Evolutionary conservation across 1,140 invertebrate species (phyloP).

Genomic region (Pogonognathellus flavescens): DNA sequence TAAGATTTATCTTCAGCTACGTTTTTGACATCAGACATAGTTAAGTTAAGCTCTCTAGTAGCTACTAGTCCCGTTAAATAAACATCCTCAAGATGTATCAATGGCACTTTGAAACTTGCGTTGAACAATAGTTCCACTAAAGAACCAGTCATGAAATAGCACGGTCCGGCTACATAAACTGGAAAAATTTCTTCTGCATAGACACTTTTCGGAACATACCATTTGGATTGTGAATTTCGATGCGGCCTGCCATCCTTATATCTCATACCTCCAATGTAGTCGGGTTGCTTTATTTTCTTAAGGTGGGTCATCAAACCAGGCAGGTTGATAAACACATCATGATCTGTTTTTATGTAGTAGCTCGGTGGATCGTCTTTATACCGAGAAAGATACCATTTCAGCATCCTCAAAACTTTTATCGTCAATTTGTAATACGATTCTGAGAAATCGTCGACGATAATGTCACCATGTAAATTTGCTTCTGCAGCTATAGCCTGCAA

Average conservation of each 20-base stretch:
- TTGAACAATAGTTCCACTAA: constrained; percentile 78
- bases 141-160: constrained; percentile 82
- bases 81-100: constrained; percentile 89
- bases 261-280: constrained; percentile 57
- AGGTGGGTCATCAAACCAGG: constrained; percentile 67
- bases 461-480: constrained; percentile 67
- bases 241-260: constrained; percentile 51
- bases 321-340: constrained; percentile 72
- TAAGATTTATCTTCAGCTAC: neutral
- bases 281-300: neutral
- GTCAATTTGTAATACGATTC: constrained; percentile 73
- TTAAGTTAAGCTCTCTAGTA: constrained; percentile 9
- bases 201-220: constrained; percentile 67
- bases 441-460: constrained; percentile 70
- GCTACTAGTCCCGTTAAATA: constrained; percentile 80
- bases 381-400: constrained; percentile 69
- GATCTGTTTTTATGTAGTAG: constrained; percentile 71
- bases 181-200: constrained; percentile 65
- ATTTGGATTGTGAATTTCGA: constrained; percentile 67
- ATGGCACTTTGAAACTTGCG: constrained; percentile 77
- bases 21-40: neutral
- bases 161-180: constrained; percentile 63
- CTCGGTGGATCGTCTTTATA: constrained; percentile 62
- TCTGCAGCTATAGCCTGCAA: constrained; percentile 53
- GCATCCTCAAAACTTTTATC: constrained; percentile 70